These are phyloP conservation scores for Diachrysia chrysitis DNA, from an alignment of 2,888 invertebrate genomes.

Conservation along the genomic window DNA sequence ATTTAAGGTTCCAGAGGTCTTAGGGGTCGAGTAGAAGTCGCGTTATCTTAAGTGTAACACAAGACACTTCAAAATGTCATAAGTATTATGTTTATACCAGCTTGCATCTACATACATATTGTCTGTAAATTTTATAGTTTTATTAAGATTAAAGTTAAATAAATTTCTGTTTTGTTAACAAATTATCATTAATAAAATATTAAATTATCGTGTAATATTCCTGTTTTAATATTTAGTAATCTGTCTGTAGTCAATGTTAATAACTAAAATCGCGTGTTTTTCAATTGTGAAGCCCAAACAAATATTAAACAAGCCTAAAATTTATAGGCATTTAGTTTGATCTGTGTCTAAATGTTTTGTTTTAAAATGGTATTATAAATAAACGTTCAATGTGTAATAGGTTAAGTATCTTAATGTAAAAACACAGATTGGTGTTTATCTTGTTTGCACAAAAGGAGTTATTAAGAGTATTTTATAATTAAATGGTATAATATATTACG, in stretches of 20 bases:
- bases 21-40: conserved; percentile 2
- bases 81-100: conserved; percentile 22
- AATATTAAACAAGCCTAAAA: no score
- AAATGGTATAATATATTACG: no score
- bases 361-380: not conserved
- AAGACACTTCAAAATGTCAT: conserved; percentile 11
- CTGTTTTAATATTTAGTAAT: no score
- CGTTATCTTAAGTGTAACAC: conserved; percentile 14
- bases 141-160: not conserved
- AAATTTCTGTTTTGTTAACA: not conserved
- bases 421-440: not conserved
- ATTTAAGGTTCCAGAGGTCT: conserved; percentile 22
- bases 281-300: no score
- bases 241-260: no score
- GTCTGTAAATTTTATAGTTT: conserved; percentile 17
- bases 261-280: no score
- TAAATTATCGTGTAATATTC: no score
- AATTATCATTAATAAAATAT: no score
- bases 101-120: not conserved
- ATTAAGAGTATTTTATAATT: conserved; percentile 12
- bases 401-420: not conserved
- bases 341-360: no score
- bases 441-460: not conserved
- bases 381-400: not conserved
- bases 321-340: no score